Percentiles rank a stretch among this genome's conserved stretches.
These are phyloP conservation scores for Sinella curviseta DNA, from an alignment of 1,140 invertebrate species.

Conservation along the genomic window DNA sequence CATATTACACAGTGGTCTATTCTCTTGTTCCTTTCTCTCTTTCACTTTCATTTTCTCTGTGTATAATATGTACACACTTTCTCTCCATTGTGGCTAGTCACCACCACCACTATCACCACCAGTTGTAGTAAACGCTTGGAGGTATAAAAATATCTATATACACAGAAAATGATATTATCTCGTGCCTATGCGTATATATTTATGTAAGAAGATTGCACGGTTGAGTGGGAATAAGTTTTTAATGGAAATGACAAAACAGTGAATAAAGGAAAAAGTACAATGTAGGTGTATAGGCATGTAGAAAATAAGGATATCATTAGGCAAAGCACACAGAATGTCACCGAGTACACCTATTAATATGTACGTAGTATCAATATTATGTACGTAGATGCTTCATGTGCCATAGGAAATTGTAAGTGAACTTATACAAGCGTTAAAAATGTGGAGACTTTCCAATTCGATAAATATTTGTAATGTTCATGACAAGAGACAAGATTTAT, in stretches of 20 bases:
- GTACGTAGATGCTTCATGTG: background rate
- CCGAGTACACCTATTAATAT: background rate
- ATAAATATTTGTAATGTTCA: constrained; percentile 25
- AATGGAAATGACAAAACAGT: constrained; percentile 12
- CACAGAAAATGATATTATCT: no score
- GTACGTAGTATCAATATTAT: background rate
- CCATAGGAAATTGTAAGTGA: background rate
- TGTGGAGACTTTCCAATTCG: constrained; percentile 11
- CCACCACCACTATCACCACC: background rate
- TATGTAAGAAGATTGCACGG: background rate
- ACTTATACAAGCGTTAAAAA: background rate
- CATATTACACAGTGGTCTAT: no score
- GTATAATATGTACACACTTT: background rate
- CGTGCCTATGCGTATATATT: background rate
- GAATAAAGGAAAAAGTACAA: background rate
- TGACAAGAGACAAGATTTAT: constrained; percentile 25
- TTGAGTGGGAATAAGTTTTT: background rate
- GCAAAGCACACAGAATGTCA: background rate
- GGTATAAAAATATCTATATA: no score
- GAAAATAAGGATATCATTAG: background rate
- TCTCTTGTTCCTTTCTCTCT: background rate
- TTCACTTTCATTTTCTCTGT: background rate
- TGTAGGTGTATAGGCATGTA: background rate
- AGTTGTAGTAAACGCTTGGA: no score
- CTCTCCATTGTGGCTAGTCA: background rate